Conservation (phyloP, 2,888 invertebrate genomes). For the Elegia similella region DNA sequence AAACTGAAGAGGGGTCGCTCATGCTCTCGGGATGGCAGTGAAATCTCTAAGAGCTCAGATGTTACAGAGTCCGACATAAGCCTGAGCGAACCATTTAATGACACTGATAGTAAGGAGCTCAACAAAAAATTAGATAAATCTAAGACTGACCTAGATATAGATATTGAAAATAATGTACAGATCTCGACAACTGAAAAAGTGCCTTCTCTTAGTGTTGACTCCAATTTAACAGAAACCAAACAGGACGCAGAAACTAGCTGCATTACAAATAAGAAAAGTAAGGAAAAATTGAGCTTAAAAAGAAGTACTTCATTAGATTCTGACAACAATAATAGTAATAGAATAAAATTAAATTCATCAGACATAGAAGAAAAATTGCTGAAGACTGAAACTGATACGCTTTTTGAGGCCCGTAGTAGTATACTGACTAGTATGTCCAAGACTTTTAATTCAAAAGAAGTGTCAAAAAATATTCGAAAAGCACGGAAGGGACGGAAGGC, state of each 20-base stretch:
- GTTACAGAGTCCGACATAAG: conserved; percentile 84
- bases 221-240: conserved; percentile 66
- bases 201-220: conserved; percentile 74
- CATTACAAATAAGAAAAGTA: conserved; percentile 61
- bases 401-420: conserved; percentile 74
- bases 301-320: conserved; percentile 79
- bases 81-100: conserved; percentile 78
- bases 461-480: conserved; percentile 73
- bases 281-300: conserved; percentile 75
- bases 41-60: conserved; percentile 83
- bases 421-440: conserved; percentile 79
- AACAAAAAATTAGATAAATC: conserved; percentile 78
- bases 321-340: conserved; percentile 81
- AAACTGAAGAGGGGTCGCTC: conserved; percentile 73
- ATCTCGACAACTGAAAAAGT: conserved; percentile 78
- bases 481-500: conserved; percentile 72
- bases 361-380: conserved; percentile 82
- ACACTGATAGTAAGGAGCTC: conserved; percentile 69
- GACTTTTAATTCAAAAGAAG: conserved; percentile 76
- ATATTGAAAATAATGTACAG: conserved; percentile 80
- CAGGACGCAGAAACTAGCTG: conserved; percentile 59
- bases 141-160: conserved; percentile 81
- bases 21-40: conserved; percentile 80
- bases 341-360: conserved; percentile 69
- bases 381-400: conserved; percentile 83